Evolutionary conservation across 2,797 vertebrate species (phyloP), one percentile per base, ranked within the genome.

Genomic region (Triplophysa bombifrons): DNA sequence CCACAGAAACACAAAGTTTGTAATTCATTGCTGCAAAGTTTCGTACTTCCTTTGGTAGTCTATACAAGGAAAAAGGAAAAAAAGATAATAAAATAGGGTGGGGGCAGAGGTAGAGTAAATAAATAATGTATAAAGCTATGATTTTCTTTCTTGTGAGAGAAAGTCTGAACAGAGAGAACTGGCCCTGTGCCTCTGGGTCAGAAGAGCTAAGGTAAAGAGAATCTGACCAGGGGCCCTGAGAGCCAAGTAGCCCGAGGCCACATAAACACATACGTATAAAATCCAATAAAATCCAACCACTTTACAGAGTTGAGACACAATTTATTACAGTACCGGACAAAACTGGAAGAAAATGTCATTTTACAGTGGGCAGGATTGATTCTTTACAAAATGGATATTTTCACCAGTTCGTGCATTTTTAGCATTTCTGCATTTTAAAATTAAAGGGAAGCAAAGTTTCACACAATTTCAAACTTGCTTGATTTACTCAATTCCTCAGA

Each of bases 191-290:
- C 13, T 2, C 38, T 27, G 51, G 74, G 64, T 67, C 64, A 78
- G 44, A 53, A n/a, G 48, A 78, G 44, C 44, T 64, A 64, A 72
- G 56, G 68, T 70, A 64, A 53, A 61, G 41, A 71, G 22, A 61
- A 77, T 68, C 25, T 50, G 75, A 34, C 55, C 55, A 38, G n/a
- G 3, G 46, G 27, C n/a, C 17, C 22, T 20, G 38, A 50, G 51
- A 76, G 12, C 38, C 17, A 4, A 56, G 51, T 4, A 76, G 30
- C 74, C 74, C 27, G 51, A 41, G 38, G 64, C 38, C 22, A 58
- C 63, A 65, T 19, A 20, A 17, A 22, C 41, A 38, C 27, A 71
- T 25, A 71, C 67, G 53, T 20, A 46, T 14, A 58, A 16, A 46
- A 22, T 30, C 20, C 67, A 68, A 71, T 38, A n/a, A 70, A 72